Evolutionary conservation across 2,113 vertebrate genomes (phyloP).

Genomic region (Oryzias melastigma): DNA sequence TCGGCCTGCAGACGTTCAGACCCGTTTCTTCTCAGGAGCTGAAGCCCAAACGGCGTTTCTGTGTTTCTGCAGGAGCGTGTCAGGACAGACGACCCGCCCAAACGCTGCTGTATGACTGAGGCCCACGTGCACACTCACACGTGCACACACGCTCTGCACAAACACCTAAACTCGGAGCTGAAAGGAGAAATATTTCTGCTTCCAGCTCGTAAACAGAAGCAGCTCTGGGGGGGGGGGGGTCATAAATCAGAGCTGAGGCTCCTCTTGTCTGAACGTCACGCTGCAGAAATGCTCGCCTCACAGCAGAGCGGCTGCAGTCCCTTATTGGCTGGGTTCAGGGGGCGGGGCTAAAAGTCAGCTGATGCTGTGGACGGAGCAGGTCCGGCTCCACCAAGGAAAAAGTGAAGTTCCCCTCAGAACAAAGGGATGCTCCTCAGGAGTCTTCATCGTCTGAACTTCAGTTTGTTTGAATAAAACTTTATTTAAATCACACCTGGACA

Average conservation of each 20-base stretch:
- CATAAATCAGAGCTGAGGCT: slow-evolving; percentile 33
- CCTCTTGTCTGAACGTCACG: slow-evolving; percentile 29
- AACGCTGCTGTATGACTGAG: not conserved
- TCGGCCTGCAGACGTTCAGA: no score
- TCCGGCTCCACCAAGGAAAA: no score
- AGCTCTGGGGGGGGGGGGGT: not conserved
- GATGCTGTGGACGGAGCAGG: no score
- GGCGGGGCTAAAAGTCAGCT: no score
- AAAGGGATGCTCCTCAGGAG: no score
- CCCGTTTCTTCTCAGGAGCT: not conserved
- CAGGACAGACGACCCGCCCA: slow-evolving; percentile 34
- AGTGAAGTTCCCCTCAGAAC: no score
- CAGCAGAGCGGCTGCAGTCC: not conserved
- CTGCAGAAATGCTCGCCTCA: slow-evolving; percentile 7
- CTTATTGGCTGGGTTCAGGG: not conserved
- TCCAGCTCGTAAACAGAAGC: slow-evolving; percentile 14
- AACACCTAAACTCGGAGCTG: slow-evolving; percentile 36
- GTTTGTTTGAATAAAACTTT: no score
- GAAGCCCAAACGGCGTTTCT: not conserved
- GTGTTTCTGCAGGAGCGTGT: slow-evolving; percentile 14
- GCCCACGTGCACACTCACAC: not conserved
- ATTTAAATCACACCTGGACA: no score
- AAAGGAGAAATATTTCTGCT: slow-evolving; percentile 45
- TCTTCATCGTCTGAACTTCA: no score
- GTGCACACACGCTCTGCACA: slow-evolving; percentile 12